phyloP scores from a whole-genome alignment of 2,113 vertebrate genomes.

The Pomatorhinus ruficollis region DNA sequence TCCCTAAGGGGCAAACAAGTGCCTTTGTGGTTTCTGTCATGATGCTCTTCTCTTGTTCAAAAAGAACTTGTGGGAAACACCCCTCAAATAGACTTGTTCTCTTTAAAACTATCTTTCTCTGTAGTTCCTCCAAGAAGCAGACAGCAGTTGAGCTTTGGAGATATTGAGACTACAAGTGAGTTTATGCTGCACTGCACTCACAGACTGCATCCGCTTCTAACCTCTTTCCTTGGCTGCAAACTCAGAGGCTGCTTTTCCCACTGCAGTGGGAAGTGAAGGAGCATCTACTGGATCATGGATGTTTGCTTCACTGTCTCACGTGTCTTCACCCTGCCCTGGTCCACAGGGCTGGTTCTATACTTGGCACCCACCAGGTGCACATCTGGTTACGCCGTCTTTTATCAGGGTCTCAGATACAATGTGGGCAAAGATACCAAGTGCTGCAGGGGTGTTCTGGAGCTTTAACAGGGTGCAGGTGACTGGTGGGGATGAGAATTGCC shows the following conservation, averaged over 20 bases:
- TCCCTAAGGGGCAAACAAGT: background rate
- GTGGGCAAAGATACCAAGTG: accelerated
- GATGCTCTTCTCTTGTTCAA: background rate
- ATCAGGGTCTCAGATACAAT: background rate
- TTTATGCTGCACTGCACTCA: background rate
- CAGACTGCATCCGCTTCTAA: accelerated
- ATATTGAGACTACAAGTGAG: background rate
- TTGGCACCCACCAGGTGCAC: accelerated
- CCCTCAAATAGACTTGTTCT: background rate
- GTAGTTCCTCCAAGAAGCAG: background rate
- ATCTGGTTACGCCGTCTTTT: background rate
- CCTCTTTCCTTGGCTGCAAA: background rate
- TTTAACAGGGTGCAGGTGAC: background rate
- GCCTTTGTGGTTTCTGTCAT: background rate
- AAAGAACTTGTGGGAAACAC: background rate
- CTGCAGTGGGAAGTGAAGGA: background rate
- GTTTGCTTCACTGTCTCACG: accelerated
- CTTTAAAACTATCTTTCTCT: background rate
- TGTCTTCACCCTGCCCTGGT: accelerated
- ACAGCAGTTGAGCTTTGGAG: background rate
- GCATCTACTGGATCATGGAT: background rate
- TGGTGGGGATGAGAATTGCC: background rate
- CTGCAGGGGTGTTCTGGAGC: background rate
- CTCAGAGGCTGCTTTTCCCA: background rate
- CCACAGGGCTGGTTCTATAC: background rate